Percentiles rank a stretch among this genome's conserved stretches.
Evolutionary conservation across 2,888 invertebrate genomes (phyloP).

Genomic region (Daptonema setosum): DNA sequence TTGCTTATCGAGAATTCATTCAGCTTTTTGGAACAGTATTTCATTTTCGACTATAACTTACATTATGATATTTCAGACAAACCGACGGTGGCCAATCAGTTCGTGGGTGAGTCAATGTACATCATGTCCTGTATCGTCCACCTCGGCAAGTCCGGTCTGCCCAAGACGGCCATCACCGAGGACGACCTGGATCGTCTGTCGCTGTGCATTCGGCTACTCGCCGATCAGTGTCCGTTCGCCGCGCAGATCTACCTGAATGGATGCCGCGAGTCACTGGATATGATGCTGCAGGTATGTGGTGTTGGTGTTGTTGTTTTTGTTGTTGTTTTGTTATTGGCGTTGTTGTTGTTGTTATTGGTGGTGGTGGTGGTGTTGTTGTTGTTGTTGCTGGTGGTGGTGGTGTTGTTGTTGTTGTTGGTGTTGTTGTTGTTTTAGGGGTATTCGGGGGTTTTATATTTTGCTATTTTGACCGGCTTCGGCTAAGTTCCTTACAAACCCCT

Average conservation of each 20-base stretch:
- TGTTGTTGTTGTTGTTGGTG: too few species aligned
- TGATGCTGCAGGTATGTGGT: too few species aligned
- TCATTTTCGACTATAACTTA: background rate
- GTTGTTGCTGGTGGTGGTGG: too few species aligned
- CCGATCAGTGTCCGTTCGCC: slow-evolving; percentile 41
- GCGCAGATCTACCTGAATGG: slow-evolving; percentile 48
- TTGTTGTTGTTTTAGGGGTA: too few species aligned
- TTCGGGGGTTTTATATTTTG: background rate
- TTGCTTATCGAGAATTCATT: too few species aligned
- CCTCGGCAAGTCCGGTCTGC: slow-evolving; percentile 46
- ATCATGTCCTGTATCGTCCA: slow-evolving; percentile 65
- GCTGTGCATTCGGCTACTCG: slow-evolving; percentile 40
- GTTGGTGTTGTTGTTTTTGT: too few species aligned
- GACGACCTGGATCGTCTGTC: slow-evolving; percentile 51
- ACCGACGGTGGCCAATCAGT: slow-evolving; percentile 16
- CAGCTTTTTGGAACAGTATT: background rate
- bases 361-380: too few species aligned
- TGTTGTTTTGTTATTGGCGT: too few species aligned
- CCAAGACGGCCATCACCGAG: slow-evolving; percentile 48
- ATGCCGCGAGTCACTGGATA: slow-evolving; percentile 53
- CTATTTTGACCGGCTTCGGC: background rate
- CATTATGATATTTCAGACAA: background rate
- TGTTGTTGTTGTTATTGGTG: too few species aligned
- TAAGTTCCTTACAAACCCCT: too few species aligned
- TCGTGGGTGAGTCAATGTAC: slow-evolving; percentile 57